Base-by-base conservation (phyloP, 1,140 invertebrate genomes). In the Trachelipus rathkii region DNA sequence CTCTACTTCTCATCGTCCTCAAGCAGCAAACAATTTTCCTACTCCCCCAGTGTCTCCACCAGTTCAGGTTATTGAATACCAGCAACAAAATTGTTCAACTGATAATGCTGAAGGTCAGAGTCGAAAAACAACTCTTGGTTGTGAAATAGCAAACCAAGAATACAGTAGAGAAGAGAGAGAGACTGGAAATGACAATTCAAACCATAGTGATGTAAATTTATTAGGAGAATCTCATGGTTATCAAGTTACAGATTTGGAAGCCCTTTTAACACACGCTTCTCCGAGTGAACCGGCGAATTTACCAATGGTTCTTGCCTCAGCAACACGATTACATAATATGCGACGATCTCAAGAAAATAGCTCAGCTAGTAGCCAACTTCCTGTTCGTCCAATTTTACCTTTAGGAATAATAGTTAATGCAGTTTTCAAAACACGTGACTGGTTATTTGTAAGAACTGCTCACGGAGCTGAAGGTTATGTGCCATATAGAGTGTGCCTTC, bases 401-500 rank as follows among this genome's bases (percentile, higher is more conserved):
- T 84, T 93, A 70, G 92, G 92, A 10, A 93, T 92, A 83, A 91
- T 94, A 4, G 91, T 94, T 0, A 94, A 93, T 83, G 92, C 92
- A 0, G 89, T 93, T 8, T 94, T 93, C 84, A 92, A 92, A 84
- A 93, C 92, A 81, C 89, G 91, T 79, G 88, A 89, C 79, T 94
- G 92, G 92, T 83, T 94, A 1, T 93, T 93, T 82, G 91, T 92
- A 0, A 92, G 93, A 83, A 93, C 92, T 0, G 89, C 92, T 75
- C 92, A 93, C 83, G 92, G 92, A 0, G 92, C 93, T 78, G 90
- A 93, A 21, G 87, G 89, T 50, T 93, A 92, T 78, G 82, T 86
- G 10, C 80, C 82, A 10, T 84, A 84, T 71, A 87, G 87, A 9
- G 89, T 90, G 3, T 93, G 92, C 82, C 73, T 78, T 83, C 85